Evolutionary conservation across 2,888 invertebrate genomes (phyloP), one percentile per base, ranked within the genome.

Genomic region (Prionchulus punctatus): DNA sequence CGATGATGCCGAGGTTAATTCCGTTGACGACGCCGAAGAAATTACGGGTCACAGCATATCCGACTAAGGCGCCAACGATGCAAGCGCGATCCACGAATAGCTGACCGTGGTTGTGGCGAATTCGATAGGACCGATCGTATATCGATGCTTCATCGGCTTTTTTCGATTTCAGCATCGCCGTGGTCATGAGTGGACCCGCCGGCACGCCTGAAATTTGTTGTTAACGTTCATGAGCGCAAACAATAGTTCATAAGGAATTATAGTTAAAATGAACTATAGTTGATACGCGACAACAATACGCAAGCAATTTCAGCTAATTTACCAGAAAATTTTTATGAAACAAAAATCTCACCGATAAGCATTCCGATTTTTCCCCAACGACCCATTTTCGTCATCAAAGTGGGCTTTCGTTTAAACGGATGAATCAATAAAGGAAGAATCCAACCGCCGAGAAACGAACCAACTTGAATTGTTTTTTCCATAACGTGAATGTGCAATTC

Each of bases 41-140:
- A 15, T 12, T 4, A 23, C 28, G 28, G n/a, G 30, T 42, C 3
- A 18, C 25, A 21, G 42, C 43, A 4, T n/a, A n/a, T 2, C 53
- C 53, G n/a, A 42, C 18, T 3, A 53, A 3, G 3, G 42, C 7
- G 42, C 53, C 53, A n/a, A 42, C 43, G 42, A 23, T 23, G 7
- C 21, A 26, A 25, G 21, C 31, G 3, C 53, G 43, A 26, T 53
- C 53, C 4, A 53, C 42, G 43, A 23, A 43, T 2, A 53, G 42
- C 25, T 53, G 53, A 53, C 42, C 42, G 28, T 21, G 18, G 21
- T 53, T 43, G 21, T 30, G 43, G 12, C 53, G 30, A n/a, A 53
- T 31, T 21, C 53, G 43, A 53, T 45, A 53, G 3, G 30, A 53
- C 12, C 53, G 53, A 53, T 53, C 53, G 25, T 42, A 53, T 18